Evolutionary conservation across 2,797 vertebrate species (phyloP).

Genomic region (Sciurus carolinensis): DNA sequence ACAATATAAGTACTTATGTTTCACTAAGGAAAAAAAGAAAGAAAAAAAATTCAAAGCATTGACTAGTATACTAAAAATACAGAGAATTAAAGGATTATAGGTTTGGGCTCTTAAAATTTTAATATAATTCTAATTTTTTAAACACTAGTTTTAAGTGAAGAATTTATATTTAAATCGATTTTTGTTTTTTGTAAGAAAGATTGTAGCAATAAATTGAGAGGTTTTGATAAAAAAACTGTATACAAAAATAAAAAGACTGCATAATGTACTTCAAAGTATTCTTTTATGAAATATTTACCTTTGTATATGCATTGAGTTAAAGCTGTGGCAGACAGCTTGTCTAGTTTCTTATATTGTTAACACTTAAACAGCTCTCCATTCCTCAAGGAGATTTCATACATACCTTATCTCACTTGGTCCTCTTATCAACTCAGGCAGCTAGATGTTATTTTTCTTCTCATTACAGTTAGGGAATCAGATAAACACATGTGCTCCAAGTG

Average conservation of each 20-base stretch:
- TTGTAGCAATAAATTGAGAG: conserved; percentile 9
- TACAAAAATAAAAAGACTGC: conserved; percentile 4
- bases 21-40: not conserved
- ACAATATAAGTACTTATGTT: not conserved
- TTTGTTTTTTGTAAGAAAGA: conserved; percentile 3
- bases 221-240: not conserved
- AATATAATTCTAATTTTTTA: not conserved
- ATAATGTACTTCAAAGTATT: not conserved
- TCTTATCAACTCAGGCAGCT: not conserved
- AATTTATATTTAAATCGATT: conserved; percentile 22
- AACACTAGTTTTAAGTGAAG: not conserved
- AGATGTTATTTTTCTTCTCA: not conserved
- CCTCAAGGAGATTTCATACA: conserved; percentile 1
- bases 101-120: not conserved
- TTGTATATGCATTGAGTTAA: not conserved
- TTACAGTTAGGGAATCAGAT: not conserved
- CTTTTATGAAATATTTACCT: not conserved
- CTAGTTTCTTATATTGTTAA: not conserved
- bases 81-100: not conserved
- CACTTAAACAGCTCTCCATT: not conserved
- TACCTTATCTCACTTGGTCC: not conserved
- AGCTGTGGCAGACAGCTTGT: not conserved
- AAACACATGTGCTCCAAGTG: not conserved
- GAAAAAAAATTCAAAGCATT: not conserved
- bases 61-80: not conserved